Conservation (phyloP, 2,113 vertebrate genomes). For the Synchiropus splendidus region DNA sequence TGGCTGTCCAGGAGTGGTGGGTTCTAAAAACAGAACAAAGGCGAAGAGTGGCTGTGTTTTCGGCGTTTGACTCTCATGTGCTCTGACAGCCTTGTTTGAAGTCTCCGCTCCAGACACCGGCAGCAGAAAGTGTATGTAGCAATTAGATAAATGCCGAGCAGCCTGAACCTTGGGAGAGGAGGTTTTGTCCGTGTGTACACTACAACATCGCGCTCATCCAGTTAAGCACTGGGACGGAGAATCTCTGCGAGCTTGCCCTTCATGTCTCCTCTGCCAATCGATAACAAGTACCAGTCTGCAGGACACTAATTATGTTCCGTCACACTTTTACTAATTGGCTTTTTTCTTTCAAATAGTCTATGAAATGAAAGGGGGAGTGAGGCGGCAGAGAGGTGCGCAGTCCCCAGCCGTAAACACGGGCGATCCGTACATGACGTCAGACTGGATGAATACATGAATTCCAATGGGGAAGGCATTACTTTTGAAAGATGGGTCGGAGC, state of each 20-base stretch:
- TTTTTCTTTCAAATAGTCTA: conserved; percentile 38
- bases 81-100: conserved; percentile 57
- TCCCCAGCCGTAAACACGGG: conserved; percentile 9
- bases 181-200: conserved; percentile 9
- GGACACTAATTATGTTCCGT: conserved; percentile 51
- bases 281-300: conserved; percentile 28
- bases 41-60: conserved; percentile 41
- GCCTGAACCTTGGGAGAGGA: conserved; percentile 38
- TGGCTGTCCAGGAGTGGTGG: conserved; percentile 34
- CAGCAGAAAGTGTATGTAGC: conserved; percentile 47
- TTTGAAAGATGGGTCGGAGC: conserved; percentile 32
- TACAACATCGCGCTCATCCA: conserved; percentile 21
- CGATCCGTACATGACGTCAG: conserved; percentile 69
- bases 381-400: conserved; percentile 4
- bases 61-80: conserved; percentile 40
- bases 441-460: conserved; percentile 68
- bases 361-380: conserved; percentile 5
- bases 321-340: conserved; percentile 58
- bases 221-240: conserved; percentile 11
- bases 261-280: conserved; percentile 12
- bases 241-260: conserved; percentile 15
- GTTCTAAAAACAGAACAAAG: conserved; percentile 64
- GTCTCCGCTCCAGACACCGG: conserved; percentile 44
- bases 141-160: conserved; percentile 55
- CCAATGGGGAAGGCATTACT: conserved; percentile 40